Percentiles rank a stretch among this genome's conserved stretches.
phyloP scores from a whole-genome alignment of 2,888 invertebrate genomes.

The Sycophila texana region DNA sequence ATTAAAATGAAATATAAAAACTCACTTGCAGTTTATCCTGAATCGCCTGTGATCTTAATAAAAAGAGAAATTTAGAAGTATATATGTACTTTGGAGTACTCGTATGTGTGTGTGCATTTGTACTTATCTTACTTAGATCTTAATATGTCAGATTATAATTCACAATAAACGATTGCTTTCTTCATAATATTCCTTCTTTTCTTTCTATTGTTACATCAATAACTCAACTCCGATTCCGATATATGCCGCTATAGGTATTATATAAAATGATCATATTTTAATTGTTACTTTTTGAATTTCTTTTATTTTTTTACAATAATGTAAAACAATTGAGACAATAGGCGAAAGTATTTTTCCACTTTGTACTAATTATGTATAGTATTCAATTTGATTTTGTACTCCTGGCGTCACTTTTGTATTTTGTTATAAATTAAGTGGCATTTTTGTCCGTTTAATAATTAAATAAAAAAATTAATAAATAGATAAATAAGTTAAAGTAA shows the following conservation, averaged over 20 bases:
- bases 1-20: constrained; percentile 21
- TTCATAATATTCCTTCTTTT: not conserved
- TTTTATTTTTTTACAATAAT: too few relatives aligned
- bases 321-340: too few relatives aligned
- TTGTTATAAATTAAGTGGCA: too few relatives aligned
- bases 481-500: too few relatives aligned
- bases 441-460: too few relatives aligned
- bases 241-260: too few relatives aligned
- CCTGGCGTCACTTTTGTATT: not conserved
- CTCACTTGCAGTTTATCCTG: constrained; percentile 18
- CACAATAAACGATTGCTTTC: constrained; percentile 45
- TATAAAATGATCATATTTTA: not conserved
- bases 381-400: too few relatives aligned
- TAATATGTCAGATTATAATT: constrained; percentile 43
- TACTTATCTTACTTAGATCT: constrained; percentile 23
- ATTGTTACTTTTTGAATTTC: too few relatives aligned
- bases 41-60: constrained; percentile 40
- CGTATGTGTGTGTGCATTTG: not conserved
- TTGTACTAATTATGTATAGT: too few relatives aligned
- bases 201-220: not conserved
- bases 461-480: too few relatives aligned
- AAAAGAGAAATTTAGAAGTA: constrained; percentile 35
- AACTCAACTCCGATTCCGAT: too few relatives aligned
- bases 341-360: too few relatives aligned
- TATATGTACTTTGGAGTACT: not conserved